Conservation (phyloP, 2,888 invertebrate genomes). For the Podotricha telesiphe region DNA sequence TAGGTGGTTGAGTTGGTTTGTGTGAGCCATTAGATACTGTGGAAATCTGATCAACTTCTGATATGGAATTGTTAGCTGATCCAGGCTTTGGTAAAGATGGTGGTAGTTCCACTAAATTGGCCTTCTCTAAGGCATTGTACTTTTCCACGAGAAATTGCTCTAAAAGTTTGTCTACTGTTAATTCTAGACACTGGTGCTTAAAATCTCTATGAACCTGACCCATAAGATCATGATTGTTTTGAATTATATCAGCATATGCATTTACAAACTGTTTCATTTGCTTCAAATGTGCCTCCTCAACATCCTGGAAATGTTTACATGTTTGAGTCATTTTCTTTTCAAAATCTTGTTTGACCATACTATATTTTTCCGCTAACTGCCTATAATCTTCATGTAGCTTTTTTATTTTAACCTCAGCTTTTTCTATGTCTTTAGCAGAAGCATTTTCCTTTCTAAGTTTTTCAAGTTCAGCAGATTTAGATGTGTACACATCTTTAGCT, state of each 20-base stretch:
- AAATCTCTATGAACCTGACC: constrained; percentile 97
- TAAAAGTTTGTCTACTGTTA: constrained; percentile 96
- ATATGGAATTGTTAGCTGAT: constrained; percentile 80
- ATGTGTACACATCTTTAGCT: constrained; percentile 95
- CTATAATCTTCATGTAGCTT: constrained; percentile 98
- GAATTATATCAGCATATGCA: constrained; percentile 93
- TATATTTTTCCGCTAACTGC: constrained; percentile 95
- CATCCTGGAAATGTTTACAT: constrained; percentile 96
- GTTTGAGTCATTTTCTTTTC: constrained; percentile 97
- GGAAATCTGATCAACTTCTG: constrained; percentile 79
- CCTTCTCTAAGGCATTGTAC: constrained; percentile 96
- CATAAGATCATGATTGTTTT: constrained; percentile 94
- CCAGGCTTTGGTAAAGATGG: constrained; percentile 74
- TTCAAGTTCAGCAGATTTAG: constrained; percentile 93
- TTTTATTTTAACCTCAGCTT: constrained; percentile 94
- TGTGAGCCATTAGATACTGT: constrained; percentile 79
- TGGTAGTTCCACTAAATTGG: constrained; percentile 86
- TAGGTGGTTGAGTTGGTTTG: constrained; percentile 75
- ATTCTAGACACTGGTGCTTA: constrained; percentile 93
- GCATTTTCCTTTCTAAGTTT: constrained; percentile 95
- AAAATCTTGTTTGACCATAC: constrained; percentile 94
- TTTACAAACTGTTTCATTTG: constrained; percentile 98
- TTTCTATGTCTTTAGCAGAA: constrained; percentile 96
- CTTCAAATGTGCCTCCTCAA: constrained; percentile 95
- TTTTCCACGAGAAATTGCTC: constrained; percentile 96